Conservation (phyloP, 2,888 invertebrate genomes). For the Ischnura elegans region DNA sequence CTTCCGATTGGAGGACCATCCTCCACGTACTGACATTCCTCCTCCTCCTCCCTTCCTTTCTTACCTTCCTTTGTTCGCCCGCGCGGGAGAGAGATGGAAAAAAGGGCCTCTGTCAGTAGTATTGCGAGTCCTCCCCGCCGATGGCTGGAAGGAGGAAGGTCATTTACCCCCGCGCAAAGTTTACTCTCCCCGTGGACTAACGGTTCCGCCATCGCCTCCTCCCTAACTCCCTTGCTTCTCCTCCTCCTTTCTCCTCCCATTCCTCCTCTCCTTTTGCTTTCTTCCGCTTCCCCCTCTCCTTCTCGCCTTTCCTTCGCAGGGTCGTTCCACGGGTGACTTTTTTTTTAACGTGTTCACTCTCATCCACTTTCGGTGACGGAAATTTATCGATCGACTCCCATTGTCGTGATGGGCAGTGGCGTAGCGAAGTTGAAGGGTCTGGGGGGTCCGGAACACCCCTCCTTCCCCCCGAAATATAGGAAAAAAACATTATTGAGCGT, state of each 20-base stretch:
- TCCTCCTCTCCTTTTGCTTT: slow-evolving; percentile 73
- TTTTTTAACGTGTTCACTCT: too few relatives aligned
- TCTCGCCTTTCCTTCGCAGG: slow-evolving; percentile 73
- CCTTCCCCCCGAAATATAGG: too few relatives aligned
- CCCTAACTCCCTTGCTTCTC: slow-evolving; percentile 73
- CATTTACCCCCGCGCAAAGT: slow-evolving; percentile 55
- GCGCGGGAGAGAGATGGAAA: neutral
- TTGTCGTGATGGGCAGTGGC: too few relatives aligned
- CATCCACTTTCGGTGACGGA: too few relatives aligned
- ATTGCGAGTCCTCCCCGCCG: slow-evolving; percentile 16
- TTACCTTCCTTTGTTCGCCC: neutral
- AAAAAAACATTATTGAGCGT: too few relatives aligned
- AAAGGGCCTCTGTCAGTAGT: neutral
- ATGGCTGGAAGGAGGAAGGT: neutral
- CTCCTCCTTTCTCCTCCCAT: slow-evolving; percentile 70
- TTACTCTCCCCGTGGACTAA: slow-evolving; percentile 43
- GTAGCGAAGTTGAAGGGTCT: too few relatives aligned
- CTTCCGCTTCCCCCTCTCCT: slow-evolving; percentile 75
- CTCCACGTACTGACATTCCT: neutral
- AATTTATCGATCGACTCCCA: too few relatives aligned
- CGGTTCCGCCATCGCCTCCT: slow-evolving; percentile 76
- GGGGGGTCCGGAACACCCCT: too few relatives aligned
- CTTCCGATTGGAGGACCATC: neutral
- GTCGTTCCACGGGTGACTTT: slow-evolving; percentile 48
- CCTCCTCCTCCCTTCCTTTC: neutral